Evolutionary conservation across 1,140 invertebrate species (phyloP).

Genomic region (Drosophila carrolli): DNA sequence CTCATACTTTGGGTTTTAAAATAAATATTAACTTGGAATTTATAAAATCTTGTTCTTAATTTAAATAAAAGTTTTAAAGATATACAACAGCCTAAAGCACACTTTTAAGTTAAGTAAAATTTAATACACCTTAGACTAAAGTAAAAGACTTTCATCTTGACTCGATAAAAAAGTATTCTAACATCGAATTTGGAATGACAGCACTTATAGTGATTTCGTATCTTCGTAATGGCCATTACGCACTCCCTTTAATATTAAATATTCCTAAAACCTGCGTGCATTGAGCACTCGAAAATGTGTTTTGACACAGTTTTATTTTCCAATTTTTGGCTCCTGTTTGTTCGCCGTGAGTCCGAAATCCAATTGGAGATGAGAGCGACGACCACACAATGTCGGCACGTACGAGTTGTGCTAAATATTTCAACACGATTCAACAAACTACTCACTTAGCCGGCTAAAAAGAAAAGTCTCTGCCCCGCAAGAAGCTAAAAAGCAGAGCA

Average conservation of each 20-base stretch:
- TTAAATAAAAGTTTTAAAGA: too few species aligned
- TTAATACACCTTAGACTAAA: too few species aligned
- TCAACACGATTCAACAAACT: conserved; percentile 63
- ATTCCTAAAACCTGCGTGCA: conserved; percentile 1
- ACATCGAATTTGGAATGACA: not conserved
- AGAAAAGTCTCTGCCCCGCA: not conserved
- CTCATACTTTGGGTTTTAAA: too few species aligned
- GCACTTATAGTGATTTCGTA: conserved; percentile 9
- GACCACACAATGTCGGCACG: conserved; percentile 58
- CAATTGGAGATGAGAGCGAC: conserved; percentile 49
- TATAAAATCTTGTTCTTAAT: too few species aligned
- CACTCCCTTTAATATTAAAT: conserved; percentile 5
- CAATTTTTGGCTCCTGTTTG: conserved; percentile 4
- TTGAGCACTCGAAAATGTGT: not conserved
- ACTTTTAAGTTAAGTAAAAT: too few species aligned
- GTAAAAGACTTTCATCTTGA: too few species aligned
- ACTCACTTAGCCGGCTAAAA: conserved; percentile 54
- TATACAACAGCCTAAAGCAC: too few species aligned
- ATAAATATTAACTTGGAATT: too few species aligned
- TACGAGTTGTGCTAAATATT: conserved; percentile 73
- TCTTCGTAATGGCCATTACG: conserved; percentile 6
- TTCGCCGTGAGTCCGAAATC: conserved; percentile 45
- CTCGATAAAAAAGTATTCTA: not conserved
- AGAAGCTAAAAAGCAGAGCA: conserved; percentile 20
- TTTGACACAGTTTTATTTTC: conserved; percentile 31